A percentile compares a stretch with the other conserved stretches of the same genome.
These are phyloP conservation scores for Plebejus argus DNA, from an alignment of 2,888 invertebrate species.

Conservation along the genomic window DNA sequence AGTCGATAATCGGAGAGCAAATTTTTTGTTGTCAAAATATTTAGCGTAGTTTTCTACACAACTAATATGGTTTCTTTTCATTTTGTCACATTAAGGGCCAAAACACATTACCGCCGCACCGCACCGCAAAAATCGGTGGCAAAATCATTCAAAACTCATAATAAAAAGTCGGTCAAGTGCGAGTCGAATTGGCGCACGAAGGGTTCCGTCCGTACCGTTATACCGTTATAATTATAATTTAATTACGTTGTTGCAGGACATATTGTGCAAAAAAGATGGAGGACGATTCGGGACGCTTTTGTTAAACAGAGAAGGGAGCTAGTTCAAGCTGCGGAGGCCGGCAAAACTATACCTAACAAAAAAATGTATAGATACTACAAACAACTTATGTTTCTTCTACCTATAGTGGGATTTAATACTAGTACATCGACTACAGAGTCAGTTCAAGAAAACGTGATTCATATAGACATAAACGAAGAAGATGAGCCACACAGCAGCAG, in stretches of 20 bases:
- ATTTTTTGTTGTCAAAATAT: no score
- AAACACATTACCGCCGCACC: no score
- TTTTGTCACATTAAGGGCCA: no score
- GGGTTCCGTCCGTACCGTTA: no score
- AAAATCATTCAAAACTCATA: no score
- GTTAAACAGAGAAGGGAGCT: not conserved
- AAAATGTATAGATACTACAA: not conserved
- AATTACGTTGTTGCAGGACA: not conserved
- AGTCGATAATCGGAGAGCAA: no score
- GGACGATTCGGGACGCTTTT: not conserved
- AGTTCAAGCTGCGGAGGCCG: not conserved
- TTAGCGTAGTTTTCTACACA: no score
- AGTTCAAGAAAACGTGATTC: not conserved
- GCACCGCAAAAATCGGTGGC: no score
- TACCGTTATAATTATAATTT: no score
- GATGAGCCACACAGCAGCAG: not conserved
- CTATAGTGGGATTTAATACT: not conserved
- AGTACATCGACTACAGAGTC: not conserved
- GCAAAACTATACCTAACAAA: not conserved
- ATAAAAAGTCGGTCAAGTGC: no score
- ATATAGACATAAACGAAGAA: not conserved
- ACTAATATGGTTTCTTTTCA: no score
- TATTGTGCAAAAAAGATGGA: not conserved
- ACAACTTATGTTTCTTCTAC: not conserved
- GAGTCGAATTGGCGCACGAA: no score